phyloP scores from a whole-genome alignment of 2,113 vertebrate species.

The Brienomyrus brachyistius region DNA sequence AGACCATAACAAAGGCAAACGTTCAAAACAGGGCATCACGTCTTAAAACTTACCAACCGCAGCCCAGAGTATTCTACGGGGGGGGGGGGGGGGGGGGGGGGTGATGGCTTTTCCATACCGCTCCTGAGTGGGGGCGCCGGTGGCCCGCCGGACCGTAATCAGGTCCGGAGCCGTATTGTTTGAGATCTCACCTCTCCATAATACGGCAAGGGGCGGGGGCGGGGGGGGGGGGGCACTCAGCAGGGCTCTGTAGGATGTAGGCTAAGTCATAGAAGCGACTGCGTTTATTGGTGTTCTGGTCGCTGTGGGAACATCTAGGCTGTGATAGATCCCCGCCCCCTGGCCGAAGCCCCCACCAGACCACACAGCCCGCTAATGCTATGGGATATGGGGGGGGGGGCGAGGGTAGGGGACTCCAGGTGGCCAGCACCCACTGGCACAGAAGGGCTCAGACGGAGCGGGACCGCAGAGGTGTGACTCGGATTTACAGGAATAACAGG shows the following conservation, averaged over 20 bases:
- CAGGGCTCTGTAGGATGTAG: not conserved
- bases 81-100: not conserved
- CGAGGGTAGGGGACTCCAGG: not conserved
- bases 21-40: slow-evolving; percentile 3
- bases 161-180: not conserved
- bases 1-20: slow-evolving; percentile 35
- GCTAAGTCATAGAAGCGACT: not conserved
- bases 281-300: not conserved
- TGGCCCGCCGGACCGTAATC: not conserved
- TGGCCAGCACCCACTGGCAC: not conserved
- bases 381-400: not conserved
- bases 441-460: not conserved
- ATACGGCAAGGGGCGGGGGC: not conserved
- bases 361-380: slow-evolving; percentile 1
- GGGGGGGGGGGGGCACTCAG: too few relatives aligned
- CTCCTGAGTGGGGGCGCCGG: not conserved
- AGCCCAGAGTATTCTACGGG: slow-evolving; percentile 3
- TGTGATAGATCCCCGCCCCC: not conserved
- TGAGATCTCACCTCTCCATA: not conserved
- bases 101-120: not conserved
- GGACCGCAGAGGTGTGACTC: slow-evolving; percentile 10
- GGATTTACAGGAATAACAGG: slow-evolving; percentile 1
- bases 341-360: not conserved
- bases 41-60: slow-evolving; percentile 18
- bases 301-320: not conserved